These are phyloP conservation scores for Hestina assimilis DNA, from an alignment of 1,140 invertebrate species.

Conservation along the genomic window DNA sequence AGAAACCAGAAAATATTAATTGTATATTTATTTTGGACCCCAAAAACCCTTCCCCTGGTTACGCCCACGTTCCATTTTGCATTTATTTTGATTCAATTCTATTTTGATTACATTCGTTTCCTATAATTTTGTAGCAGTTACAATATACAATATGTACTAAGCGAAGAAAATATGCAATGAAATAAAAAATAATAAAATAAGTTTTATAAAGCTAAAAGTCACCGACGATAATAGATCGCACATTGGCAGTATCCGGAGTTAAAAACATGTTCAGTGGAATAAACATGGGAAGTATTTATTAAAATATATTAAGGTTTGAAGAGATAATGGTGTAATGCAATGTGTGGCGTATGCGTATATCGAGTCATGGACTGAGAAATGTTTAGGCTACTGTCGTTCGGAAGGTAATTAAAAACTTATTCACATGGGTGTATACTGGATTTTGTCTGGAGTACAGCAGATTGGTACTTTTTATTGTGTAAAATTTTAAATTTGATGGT, in stretches of 20 bases:
- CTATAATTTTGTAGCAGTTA: not conserved
- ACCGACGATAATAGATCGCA: not conserved
- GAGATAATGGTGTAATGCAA: constrained; percentile 19
- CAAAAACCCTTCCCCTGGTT: too few species aligned
- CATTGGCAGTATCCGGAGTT: not conserved
- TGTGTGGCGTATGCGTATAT: constrained; percentile 31
- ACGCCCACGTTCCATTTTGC: constrained; percentile 45
- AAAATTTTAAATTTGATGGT: too few species aligned
- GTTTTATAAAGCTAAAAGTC: not conserved
- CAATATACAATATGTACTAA: not conserved
- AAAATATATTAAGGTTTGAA: constrained; percentile 11
- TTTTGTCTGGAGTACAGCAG: too few species aligned
- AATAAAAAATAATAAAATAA: not conserved
- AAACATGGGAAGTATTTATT: constrained; percentile 1
- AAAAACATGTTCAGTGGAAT: not conserved
- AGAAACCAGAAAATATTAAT: too few species aligned
- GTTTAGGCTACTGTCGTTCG: constrained; percentile 40
- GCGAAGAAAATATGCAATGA: not conserved
- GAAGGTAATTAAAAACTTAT: constrained; percentile 4
- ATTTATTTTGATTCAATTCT: constrained; percentile 27
- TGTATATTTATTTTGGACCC: too few species aligned
- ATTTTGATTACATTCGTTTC: not conserved
- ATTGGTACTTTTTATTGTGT: too few species aligned
- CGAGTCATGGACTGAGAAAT: constrained; percentile 53
- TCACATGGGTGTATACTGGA: not conserved